Evolutionary conservation across 1,140 invertebrate species (phyloP).

Genomic region (Drosophila lowei): DNA sequence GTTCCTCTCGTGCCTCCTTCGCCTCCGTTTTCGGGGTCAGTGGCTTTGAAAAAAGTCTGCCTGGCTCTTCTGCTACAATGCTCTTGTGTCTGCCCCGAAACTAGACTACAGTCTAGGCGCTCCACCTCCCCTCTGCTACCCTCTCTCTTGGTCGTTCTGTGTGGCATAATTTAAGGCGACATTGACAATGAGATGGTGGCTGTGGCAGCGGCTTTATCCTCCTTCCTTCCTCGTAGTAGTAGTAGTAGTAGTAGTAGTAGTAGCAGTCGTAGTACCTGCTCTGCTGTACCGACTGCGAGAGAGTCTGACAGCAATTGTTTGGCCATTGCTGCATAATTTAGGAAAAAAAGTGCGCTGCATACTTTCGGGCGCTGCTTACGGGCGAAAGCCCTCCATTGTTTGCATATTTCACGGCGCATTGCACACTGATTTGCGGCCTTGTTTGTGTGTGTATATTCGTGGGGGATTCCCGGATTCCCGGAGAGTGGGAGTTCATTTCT

Average conservation of each 20-base stretch:
- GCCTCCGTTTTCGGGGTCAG: conserved; percentile 64
- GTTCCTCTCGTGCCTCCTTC: conserved; percentile 3
- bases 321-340: conserved; percentile 78
- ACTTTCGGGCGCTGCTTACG: conserved; percentile 59
- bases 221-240: neutral
- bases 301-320: conserved; percentile 74
- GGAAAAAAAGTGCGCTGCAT: conserved; percentile 37
- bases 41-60: conserved; percentile 73
- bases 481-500: conserved; percentile 35
- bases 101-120: conserved; percentile 57
- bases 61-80: conserved; percentile 49
- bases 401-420: conserved; percentile 78
- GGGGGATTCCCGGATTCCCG: neutral
- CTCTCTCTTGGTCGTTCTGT: conserved; percentile 6
- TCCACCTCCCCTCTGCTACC: neutral
- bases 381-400: conserved; percentile 61
- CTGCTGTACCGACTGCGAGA: too few species aligned
- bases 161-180: conserved; percentile 77
- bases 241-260: conserved; percentile 7
- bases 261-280: conserved; percentile 33
- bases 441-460: conserved; percentile 29
- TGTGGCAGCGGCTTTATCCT: conserved; percentile 10
- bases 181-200: conserved; percentile 71
- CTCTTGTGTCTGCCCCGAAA: conserved; percentile 51
- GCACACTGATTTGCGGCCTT: conserved; percentile 67